Percentiles rank a stretch among this genome's conserved stretches.
Evolutionary conservation across 2,113 vertebrate genomes (phyloP).

Genomic region (Himantopus leucocephalus): DNA sequence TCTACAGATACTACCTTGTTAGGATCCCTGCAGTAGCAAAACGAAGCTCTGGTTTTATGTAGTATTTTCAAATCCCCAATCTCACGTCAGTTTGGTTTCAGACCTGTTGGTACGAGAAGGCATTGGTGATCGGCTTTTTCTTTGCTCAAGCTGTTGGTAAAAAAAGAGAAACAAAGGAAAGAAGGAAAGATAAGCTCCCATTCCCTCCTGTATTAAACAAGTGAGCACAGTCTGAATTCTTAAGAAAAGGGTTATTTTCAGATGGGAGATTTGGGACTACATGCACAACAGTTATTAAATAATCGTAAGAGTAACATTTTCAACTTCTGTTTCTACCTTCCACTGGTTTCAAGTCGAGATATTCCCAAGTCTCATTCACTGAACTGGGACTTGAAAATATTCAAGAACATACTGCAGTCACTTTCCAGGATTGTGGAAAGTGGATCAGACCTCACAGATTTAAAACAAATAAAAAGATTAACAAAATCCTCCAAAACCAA

Average conservation of each 20-base stretch:
- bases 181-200: background rate
- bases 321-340: background rate
- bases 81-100: background rate
- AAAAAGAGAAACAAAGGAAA: background rate
- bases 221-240: background rate
- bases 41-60: background rate
- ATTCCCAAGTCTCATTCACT: background rate
- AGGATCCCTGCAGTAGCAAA: background rate
- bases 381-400: background rate
- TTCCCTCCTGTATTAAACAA: background rate
- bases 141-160: background rate
- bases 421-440: background rate
- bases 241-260: background rate
- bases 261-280: background rate
- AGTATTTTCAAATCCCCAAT: background rate
- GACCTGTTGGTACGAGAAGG: background rate
- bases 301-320: background rate
- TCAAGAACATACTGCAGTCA: background rate
- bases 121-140: background rate
- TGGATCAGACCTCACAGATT: background rate
- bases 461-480: background rate
- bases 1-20: background rate
- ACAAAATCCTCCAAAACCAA: background rate
- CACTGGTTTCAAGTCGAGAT: background rate
- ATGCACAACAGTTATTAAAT: background rate